Percentiles rank a stretch among this genome's conserved stretches.
Evolutionary conservation across 2,888 invertebrate genomes (phyloP).

Genomic region (Dynastes tityus): DNA sequence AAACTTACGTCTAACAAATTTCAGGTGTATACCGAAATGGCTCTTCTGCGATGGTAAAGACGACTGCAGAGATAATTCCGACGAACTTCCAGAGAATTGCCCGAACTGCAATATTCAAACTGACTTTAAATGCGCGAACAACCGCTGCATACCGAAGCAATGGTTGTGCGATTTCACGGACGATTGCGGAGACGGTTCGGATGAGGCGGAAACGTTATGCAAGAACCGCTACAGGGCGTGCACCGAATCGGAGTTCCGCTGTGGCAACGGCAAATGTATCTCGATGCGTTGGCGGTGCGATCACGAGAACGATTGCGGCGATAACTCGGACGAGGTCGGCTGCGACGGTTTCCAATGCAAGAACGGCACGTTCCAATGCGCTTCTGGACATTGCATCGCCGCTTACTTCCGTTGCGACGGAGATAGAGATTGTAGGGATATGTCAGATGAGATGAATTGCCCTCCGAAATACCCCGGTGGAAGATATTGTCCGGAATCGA

Average conservation of each 20-base stretch:
- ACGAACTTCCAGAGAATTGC: constrained; percentile 93
- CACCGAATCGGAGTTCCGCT: constrained; percentile 91
- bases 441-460: constrained; percentile 92
- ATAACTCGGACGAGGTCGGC: constrained; percentile 90
- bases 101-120: constrained; percentile 89
- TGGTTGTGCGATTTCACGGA: constrained; percentile 98
- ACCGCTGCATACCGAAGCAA: constrained; percentile 75
- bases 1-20: too few species aligned
- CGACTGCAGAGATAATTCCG: constrained; percentile 95
- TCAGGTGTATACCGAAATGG: constrained; percentile 94
- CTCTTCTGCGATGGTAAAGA: constrained; percentile 98
- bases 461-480: constrained; percentile 91
- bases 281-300: constrained; percentile 96
- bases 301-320: constrained; percentile 97
- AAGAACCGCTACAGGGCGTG: constrained; percentile 89
- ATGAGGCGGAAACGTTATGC: constrained; percentile 88
- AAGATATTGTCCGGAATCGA: constrained; percentile 89
- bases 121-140: constrained; percentile 95
- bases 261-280: constrained; percentile 91
- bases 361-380: constrained; percentile 93
- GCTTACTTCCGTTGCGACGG: constrained; percentile 92
- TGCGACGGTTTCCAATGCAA: constrained; percentile 90
- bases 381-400: constrained; percentile 94
- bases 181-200: constrained; percentile 96
- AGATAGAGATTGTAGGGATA: constrained; percentile 89